Conservation (phyloP, 2,113 vertebrate genomes). For the Sula dactylatra region DNA sequence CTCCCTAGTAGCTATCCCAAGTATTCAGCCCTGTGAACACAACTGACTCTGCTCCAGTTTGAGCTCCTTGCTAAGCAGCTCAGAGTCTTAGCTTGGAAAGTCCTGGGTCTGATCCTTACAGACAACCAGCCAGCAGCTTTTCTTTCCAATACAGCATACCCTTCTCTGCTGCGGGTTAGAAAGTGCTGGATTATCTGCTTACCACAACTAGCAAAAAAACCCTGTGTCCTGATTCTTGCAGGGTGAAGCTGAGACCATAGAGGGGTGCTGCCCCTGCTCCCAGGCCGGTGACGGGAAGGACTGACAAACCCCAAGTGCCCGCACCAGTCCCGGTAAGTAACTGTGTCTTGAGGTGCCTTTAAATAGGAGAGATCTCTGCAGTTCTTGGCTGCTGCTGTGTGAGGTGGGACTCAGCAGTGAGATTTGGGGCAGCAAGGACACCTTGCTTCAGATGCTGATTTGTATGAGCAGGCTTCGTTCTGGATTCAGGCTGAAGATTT, state of each 20-base stretch:
- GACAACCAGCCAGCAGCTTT: background rate
- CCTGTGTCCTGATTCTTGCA: slow-evolving; percentile 32
- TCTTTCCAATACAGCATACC: background rate
- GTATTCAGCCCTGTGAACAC: background rate
- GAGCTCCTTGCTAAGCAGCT: slow-evolving; percentile 36
- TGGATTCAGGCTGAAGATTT: background rate
- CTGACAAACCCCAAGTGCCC: background rate
- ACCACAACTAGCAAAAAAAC: background rate
- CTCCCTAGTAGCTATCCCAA: background rate
- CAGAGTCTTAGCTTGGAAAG: background rate
- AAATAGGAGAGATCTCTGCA: background rate
- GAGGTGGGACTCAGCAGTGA: accelerated
- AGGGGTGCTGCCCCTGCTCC: background rate
- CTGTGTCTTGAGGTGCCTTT: background rate
- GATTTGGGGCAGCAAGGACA: background rate
- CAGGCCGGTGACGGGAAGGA: background rate
- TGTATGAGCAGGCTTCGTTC: accelerated
- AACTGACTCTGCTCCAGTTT: background rate
- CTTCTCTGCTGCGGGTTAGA: background rate
- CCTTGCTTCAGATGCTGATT: too few relatives aligned
- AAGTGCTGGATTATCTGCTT: slow-evolving; percentile 15
- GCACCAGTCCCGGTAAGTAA: slow-evolving; percentile 23
- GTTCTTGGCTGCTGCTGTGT: background rate
- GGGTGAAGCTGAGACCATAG: background rate
- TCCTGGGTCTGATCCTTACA: background rate